phyloP scores from a whole-genome alignment of 23 tunicate genomes.

The Trididemnum miniatum region DNA sequence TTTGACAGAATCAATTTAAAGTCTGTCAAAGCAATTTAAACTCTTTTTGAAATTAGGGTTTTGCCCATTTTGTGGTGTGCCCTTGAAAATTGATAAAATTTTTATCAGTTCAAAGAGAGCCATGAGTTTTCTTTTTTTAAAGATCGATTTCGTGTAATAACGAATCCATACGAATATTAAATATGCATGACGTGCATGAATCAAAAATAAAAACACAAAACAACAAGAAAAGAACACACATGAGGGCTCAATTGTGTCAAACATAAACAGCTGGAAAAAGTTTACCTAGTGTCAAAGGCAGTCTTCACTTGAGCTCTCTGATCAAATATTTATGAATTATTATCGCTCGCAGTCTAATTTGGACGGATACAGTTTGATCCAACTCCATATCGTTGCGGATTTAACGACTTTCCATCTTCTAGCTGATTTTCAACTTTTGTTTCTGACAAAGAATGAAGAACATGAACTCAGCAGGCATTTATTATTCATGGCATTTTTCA shows the following conservation, averaged over 20 bases:
- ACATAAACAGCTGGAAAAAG: too few relatives aligned
- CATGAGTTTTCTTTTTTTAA: too few relatives aligned
- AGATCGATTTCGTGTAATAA: neutral
- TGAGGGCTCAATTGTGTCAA: too few relatives aligned
- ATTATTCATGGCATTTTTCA: neutral
- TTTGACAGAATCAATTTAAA: neutral
- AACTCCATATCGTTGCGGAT: neutral
- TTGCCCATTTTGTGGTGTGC: neutral
- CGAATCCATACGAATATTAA: neutral
- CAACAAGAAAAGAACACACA: too few relatives aligned
- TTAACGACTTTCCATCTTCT: neutral
- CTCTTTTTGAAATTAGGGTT: neutral
- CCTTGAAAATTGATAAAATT: neutral
- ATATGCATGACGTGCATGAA: neutral
- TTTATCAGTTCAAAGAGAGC: neutral
- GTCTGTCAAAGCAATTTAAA: neutral
- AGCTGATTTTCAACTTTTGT: neutral
- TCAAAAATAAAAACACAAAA: neutral
- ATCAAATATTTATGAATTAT: conserved; percentile 47
- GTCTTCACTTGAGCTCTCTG: neutral
- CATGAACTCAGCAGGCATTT: neutral
- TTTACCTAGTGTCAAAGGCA: too few relatives aligned
- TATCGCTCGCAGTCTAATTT: conserved; percentile 26
- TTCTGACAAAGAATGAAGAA: neutral
- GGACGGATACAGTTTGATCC: conserved; percentile 26